These are phyloP conservation scores for Misgurnus mizolepis DNA, from an alignment of 2,113 vertebrate species.

Conservation along the genomic window DNA sequence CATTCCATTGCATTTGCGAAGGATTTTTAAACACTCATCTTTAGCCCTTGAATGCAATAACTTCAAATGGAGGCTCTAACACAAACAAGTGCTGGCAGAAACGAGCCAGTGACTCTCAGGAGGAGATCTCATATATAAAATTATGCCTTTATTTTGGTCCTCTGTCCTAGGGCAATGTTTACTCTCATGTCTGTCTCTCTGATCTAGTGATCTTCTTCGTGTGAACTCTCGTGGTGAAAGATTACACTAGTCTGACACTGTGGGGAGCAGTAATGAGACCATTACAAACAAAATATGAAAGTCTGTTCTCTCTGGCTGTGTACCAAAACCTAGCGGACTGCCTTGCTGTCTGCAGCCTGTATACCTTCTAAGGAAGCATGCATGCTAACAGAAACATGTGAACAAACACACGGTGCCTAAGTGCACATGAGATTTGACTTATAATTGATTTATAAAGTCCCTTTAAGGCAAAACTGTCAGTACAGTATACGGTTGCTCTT, in stretches of 20 bases:
- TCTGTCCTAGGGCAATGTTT: slow-evolving; percentile 11
- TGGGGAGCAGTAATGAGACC: slow-evolving; percentile 2
- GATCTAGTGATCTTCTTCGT: slow-evolving; percentile 7
- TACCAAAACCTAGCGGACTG: not conserved
- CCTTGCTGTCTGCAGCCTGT: not conserved
- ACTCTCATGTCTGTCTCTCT: slow-evolving; percentile 17
- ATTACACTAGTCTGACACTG: not conserved
- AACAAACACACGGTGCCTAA: too few relatives aligned
- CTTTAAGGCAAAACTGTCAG: too few relatives aligned
- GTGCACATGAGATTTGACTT: too few relatives aligned
- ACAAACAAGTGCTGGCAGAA: slow-evolving; percentile 48
- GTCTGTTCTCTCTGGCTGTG: not conserved
- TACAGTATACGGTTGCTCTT: too few relatives aligned
- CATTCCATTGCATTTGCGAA: not conserved
- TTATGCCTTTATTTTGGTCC: slow-evolving; percentile 43
- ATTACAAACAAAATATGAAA: slow-evolving; percentile 20
- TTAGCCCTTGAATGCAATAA: not conserved
- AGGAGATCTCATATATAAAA: slow-evolving; percentile 29
- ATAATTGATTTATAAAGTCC: too few relatives aligned
- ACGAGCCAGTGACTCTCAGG: slow-evolving; percentile 46
- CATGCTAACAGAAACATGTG: too few relatives aligned
- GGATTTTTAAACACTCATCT: slow-evolving; percentile 9
- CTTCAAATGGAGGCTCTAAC: slow-evolving; percentile 3
- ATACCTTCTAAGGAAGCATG: not conserved
- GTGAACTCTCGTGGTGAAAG: slow-evolving; percentile 5